Percentiles rank a stretch among this genome's conserved stretches.
These are phyloP conservation scores for Pteropus rufus DNA, from an alignment of 2,797 vertebrate species.

Conservation along the genomic window DNA sequence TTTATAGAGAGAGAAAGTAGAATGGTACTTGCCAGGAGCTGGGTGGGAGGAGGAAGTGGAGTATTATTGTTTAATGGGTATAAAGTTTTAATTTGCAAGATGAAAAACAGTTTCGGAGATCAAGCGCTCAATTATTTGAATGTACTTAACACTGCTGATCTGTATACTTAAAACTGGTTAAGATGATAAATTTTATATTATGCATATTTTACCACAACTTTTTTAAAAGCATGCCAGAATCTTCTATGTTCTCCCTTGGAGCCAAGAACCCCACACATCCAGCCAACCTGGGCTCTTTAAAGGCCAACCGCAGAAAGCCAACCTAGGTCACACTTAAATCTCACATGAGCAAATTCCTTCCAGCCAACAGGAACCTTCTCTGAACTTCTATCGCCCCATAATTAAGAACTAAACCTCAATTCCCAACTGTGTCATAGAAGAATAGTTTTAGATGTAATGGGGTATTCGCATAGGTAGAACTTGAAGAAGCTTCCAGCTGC, in stretches of 20 bases:
- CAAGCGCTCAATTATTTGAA: not conserved
- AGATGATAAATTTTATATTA: not conserved
- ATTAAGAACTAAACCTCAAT: not conserved
- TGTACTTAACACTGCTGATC: not conserved
- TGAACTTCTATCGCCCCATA: not conserved
- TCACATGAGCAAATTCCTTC: not conserved
- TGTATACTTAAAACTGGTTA: not conserved
- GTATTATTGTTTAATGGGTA: not conserved
- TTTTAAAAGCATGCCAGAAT: conserved; percentile 6
- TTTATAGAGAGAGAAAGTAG: not conserved
- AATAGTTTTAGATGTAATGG: not conserved
- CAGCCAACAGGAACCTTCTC: not conserved
- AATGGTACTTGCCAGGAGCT: not conserved
- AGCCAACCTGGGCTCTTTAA: conserved; percentile 35
- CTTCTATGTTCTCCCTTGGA: not conserved
- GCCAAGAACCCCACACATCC: conserved; percentile 31
- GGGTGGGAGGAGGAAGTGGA: not conserved
- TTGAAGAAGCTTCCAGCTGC: not conserved
- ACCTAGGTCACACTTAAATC: not conserved
- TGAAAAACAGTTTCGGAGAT: not conserved
- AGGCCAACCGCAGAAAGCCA: not conserved
- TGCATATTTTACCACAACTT: not conserved
- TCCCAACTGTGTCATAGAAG: not conserved
- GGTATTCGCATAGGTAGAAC: not conserved
- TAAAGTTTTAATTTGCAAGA: not conserved